Percentiles rank a stretch among this genome's conserved stretches.
phyloP scores from a whole-genome alignment of 2,113 vertebrate genomes.

The Poeciliopsis turrubarensis region DNA sequence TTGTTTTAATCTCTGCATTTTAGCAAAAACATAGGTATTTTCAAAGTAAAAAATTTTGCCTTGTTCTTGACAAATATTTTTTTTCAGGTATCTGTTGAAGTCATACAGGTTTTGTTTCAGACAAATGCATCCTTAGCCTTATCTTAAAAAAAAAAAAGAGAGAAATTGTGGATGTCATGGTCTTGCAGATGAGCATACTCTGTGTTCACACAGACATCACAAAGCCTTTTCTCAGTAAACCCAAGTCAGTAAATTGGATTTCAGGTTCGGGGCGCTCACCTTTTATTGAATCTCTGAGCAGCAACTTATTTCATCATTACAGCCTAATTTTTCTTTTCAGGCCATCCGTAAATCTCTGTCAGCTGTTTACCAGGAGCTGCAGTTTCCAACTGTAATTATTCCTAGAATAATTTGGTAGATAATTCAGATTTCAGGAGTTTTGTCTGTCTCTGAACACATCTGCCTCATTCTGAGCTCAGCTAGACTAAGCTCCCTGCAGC shows the following conservation, averaged over 20 bases:
- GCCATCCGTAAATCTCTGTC: conserved; percentile 22
- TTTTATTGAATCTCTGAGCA: conserved; percentile 23
- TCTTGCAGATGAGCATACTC: conserved; percentile 1
- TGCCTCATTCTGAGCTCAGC: conserved; percentile 36
- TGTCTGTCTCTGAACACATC: conserved; percentile 33
- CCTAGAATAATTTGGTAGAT: conserved; percentile 41
- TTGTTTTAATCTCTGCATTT: no score
- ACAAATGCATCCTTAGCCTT: neutral
- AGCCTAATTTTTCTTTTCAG: conserved; percentile 40
- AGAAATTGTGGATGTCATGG: neutral
- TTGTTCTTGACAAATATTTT: neutral
- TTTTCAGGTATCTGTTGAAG: neutral
- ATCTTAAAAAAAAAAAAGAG: neutral
- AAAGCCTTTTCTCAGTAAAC: conserved; percentile 5
- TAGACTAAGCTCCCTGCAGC: neutral
- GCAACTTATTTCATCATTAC: conserved; percentile 23
- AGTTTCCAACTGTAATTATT: conserved; percentile 30
- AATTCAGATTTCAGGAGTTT: conserved; percentile 35
- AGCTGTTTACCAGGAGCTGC: conserved; percentile 27
- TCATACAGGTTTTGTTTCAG: neutral
- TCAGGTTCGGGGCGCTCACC: conserved; percentile 15
- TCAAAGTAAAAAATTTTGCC: no score
- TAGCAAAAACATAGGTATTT: no score
- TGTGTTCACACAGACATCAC: neutral
- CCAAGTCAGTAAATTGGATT: conserved; percentile 28